Evolutionary conservation across 2,888 invertebrate species (phyloP), one percentile per base, ranked within the genome.

Genomic region (Willowsia nigromaculata): DNA sequence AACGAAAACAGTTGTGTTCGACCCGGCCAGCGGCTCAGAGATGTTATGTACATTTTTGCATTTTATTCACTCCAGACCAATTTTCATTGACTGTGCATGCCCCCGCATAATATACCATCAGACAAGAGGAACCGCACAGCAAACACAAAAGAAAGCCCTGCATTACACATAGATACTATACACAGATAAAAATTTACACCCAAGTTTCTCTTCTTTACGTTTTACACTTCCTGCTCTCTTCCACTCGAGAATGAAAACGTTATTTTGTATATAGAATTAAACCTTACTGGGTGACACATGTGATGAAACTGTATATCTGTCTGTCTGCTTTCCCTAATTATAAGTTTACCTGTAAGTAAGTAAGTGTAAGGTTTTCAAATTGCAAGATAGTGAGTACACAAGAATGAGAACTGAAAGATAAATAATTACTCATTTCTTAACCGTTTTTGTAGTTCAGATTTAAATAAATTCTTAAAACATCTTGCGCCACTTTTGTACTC

Each of bases 31-130:
- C 2, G 59, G 13, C 59, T 30, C 30, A 15, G n/a, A n/a, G n/a
- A 15, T 30, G 59, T 13, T 25, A 74, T 40, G 53, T 68, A 50
- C 40, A 50, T 59, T 81, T 53, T 62, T 62, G 62, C 62, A 62
- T 62, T 30, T 30, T 62, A 62, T 30, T 30, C 30, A 30, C 62
- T 62, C 15, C 62, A 62, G 62, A 62, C 25, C 30, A 62, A 62
- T 30, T 33, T 62, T 62, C 62, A 62, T 62, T 62, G 62, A 62
- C 62, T 62, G 62, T 62, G 22, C 22, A 22, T 62, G 56, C 25
- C 22, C 30, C 30, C 30, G 22, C 18, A 18, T 18, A 5, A 13
- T 62, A 30, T 62, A 11, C 33, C 62, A 11, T 56, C 1, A 2
- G 30, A n/a, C 6, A 22, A 56, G 25, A n/a, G n/a, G n/a, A n/a